Percentiles rank a stretch among this genome's conserved stretches.
Evolutionary conservation across 2,113 vertebrate genomes (phyloP).

Genomic region (Erpornis zantholeuca): DNA sequence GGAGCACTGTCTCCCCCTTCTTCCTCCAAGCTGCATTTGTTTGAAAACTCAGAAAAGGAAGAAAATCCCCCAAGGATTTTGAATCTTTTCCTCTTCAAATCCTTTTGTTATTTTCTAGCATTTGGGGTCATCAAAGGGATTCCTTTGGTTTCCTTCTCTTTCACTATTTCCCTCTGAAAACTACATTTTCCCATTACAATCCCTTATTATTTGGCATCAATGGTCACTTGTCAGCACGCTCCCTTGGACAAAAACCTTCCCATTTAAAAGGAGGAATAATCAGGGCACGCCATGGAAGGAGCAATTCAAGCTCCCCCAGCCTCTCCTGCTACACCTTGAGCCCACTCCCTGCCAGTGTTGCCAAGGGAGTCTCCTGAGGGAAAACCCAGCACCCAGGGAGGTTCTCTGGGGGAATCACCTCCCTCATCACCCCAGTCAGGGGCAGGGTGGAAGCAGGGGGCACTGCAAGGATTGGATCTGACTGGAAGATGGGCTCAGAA

Average conservation of each 20-base stretch:
- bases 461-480: not conserved
- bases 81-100: not conserved
- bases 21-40: not conserved
- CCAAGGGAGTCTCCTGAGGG: not conserved
- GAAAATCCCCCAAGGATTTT: not conserved
- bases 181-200: not conserved
- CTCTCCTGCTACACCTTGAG: not conserved
- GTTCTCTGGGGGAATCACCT: not conserved
- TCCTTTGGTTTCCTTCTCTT: not conserved
- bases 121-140: not conserved
- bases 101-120: not conserved
- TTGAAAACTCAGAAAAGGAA: not conserved
- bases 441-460: accelerated
- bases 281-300: not conserved
- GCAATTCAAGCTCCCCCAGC: not conserved
- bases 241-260: not conserved
- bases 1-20: not conserved
- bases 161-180: not conserved
- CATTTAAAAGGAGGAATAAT: not conserved
- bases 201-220: not conserved
- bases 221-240: accelerated
- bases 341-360: not conserved
- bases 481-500: not conserved
- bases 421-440: not conserved
- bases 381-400: not conserved